Evolutionary conservation across 1,140 invertebrate genomes (phyloP), one percentile per base, ranked within the genome.

Genomic region (Heliconius himera): DNA sequence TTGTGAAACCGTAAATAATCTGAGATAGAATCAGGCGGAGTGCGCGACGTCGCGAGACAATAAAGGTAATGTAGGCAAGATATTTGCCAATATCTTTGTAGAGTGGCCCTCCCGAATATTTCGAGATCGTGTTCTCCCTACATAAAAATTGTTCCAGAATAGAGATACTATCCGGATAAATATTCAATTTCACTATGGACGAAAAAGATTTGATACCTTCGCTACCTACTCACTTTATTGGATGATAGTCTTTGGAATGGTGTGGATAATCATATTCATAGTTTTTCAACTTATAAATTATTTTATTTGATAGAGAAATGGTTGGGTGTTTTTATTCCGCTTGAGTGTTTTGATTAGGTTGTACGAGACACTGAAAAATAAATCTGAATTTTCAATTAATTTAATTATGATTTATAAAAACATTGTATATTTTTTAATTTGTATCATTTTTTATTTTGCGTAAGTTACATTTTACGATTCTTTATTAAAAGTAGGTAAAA

Each of bases 101-200:
- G 89, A 94, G 92, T 93, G 93, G 92, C 89, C 93, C 91, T 91
- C 90, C 90, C 90, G 87, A 93, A 93, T 93, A 93, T 93, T 89
- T 93, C 87, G 87, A 93, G 90, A 93, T 94, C 91, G 90, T 92
- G 88, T 93, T 91, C 90, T 91, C 91, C 89, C 92, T 91, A 94
- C 91, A 93, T 94, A 94, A 94, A 93, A 93, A 94, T 94, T 93
- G 92, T 93, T 93, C 93, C 89, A 87, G 89, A 92, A 94, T 94
- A 92, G 93, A 94, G 93, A 94, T 93, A 94, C 89, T 94, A 92
- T 88, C 91, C 92, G 91, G 93, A 94, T 94, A 94, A 94, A 94
- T 94, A 94, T 94, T 94, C 93, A 94, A 94, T 94, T 94, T 93
- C 90, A 91, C 86, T 92, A 90, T 89, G 92, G 91, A 92, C 92